Evolutionary conservation across 2,888 invertebrate genomes (phyloP).

Genomic region (Perithous albicinctus): DNA sequence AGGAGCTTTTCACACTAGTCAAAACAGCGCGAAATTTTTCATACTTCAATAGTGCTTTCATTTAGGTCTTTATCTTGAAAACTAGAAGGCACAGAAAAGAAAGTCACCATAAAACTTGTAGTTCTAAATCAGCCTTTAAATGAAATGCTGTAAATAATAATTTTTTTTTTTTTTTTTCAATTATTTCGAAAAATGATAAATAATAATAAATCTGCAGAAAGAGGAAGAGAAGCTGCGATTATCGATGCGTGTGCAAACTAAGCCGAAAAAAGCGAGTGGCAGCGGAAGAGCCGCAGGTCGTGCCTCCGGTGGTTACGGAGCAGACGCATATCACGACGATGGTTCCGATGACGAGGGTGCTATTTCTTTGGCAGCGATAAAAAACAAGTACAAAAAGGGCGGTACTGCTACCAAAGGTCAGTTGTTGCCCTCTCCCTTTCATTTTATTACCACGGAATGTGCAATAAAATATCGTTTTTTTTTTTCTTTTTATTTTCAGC

Average conservation of each 20-base stretch:
- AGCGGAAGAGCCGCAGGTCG: slow-evolving; percentile 84
- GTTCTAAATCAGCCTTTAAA: too few relatives aligned
- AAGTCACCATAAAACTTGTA: too few relatives aligned
- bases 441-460: not conserved
- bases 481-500: slow-evolving; percentile 80
- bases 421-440: slow-evolving; percentile 28
- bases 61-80: too few relatives aligned
- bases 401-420: slow-evolving; percentile 84
- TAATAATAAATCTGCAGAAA: too few relatives aligned
- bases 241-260: slow-evolving; percentile 91
- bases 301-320: slow-evolving; percentile 85
- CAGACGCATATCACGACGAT: slow-evolving; percentile 88
- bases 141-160: too few relatives aligned
- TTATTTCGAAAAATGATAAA: too few relatives aligned
- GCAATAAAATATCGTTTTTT: not conserved
- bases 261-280: slow-evolving; percentile 86
- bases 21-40: too few relatives aligned
- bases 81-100: too few relatives aligned
- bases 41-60: too few relatives aligned
- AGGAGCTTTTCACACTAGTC: too few relatives aligned
- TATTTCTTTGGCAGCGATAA: slow-evolving; percentile 96
- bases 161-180: not conserved
- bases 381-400: slow-evolving; percentile 95
- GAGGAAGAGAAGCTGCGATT: slow-evolving; percentile 98
- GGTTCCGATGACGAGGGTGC: slow-evolving; percentile 97